These are phyloP conservation scores for Notodonta ziczac DNA, from an alignment of 2,888 invertebrate species.

Conservation along the genomic window DNA sequence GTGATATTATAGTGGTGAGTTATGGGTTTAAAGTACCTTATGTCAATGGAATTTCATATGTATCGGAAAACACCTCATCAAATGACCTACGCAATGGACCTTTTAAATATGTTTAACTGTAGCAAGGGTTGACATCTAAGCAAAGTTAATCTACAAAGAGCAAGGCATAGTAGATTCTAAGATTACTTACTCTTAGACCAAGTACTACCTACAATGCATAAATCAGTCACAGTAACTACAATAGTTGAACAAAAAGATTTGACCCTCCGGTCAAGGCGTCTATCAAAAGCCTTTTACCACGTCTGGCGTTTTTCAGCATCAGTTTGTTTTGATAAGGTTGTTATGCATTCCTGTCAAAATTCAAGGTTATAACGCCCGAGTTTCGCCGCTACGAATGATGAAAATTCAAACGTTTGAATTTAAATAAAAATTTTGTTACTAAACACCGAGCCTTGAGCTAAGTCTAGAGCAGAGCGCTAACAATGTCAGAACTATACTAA, in stretches of 20 bases:
- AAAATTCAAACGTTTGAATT: constrained; percentile 6
- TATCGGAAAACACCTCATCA: neutral
- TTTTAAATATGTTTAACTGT: no score
- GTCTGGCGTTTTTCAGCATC: constrained; percentile 1
- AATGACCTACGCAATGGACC: no score
- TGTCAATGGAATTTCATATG: neutral
- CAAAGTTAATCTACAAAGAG: no score
- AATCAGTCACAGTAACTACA: no score
- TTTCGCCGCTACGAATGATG: constrained; percentile 6
- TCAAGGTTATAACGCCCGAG: constrained; percentile 6
- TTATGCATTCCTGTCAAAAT: constrained; percentile 2
- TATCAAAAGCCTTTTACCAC: constrained; percentile 3
- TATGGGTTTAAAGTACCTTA: neutral
- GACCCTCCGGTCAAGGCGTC: neutral
- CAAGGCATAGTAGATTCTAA: no score
- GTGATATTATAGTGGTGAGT: constrained; percentile 9
- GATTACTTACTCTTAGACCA: no score
- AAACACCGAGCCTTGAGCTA: constrained; percentile 8
- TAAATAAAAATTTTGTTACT: constrained; percentile 1
- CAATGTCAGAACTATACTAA: constrained; percentile 16
- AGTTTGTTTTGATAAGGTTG: constrained; percentile 8
- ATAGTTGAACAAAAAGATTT: neutral
- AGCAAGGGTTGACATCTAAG: no score
- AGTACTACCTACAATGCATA: no score
- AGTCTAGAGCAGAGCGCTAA: constrained; percentile 4